Evolutionary conservation across 2,797 vertebrate genomes (phyloP).

Genomic region (Brachyrhaphis roseni): DNA sequence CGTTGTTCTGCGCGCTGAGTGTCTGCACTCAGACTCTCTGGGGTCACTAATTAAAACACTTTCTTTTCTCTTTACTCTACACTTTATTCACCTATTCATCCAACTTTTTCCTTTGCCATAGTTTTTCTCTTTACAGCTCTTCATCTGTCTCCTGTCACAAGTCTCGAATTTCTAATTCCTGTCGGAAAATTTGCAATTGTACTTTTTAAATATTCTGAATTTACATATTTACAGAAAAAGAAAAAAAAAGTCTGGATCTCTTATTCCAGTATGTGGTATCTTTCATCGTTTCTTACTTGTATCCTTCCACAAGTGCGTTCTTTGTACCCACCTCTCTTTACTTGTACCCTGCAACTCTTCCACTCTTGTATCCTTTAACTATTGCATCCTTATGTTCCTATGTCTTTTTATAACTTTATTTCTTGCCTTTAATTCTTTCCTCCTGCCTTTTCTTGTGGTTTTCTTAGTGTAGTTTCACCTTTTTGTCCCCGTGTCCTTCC

Average conservation of each 20-base stretch:
- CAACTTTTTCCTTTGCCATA: slow-evolving; percentile 33
- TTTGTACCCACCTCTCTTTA: not conserved
- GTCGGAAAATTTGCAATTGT: not conserved
- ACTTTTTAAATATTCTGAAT: not conserved
- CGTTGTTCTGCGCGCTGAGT: slow-evolving; percentile 54
- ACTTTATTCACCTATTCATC: slow-evolving; percentile 54
- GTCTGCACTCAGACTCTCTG: slow-evolving; percentile 76
- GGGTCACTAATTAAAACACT: slow-evolving; percentile 84
- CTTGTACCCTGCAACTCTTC: not conserved
- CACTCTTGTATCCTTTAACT: not conserved
- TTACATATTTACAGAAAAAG: not conserved
- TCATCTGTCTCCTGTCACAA: slow-evolving; percentile 27
- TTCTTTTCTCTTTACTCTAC: slow-evolving; percentile 50
- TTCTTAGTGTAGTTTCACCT: not conserved
- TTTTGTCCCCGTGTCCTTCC: not conserved
- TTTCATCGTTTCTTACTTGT: not conserved
- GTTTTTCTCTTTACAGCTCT: slow-evolving; percentile 30
- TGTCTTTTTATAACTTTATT: not conserved
- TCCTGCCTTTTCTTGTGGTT: not conserved
- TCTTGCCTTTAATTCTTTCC: not conserved
- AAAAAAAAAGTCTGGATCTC: not conserved
- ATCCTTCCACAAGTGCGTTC: not conserved
- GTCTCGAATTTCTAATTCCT: not conserved
- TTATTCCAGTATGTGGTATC: not conserved
- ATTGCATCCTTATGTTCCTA: not conserved